Percentiles rank a stretch among this genome's conserved stretches.
phyloP scores from a whole-genome alignment of 2,888 invertebrate species.

The Tachina grossa region DNA sequence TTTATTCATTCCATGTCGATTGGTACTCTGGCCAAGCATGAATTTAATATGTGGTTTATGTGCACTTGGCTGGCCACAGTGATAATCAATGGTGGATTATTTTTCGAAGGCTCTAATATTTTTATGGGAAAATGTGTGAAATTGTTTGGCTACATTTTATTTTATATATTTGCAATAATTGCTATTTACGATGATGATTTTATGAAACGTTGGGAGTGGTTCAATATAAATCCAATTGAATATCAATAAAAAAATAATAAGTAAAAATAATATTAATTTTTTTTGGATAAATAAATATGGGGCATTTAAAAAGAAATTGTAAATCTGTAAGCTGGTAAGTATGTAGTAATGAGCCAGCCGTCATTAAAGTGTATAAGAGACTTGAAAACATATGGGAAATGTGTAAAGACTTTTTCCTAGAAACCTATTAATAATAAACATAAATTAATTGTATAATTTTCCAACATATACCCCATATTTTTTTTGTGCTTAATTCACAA shows the following conservation, averaged over 20 bases:
- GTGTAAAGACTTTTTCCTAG: too few relatives aligned
- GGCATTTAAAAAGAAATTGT: too few relatives aligned
- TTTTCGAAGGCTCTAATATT: neutral
- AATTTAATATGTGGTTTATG: slow-evolving; percentile 62
- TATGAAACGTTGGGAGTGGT: slow-evolving; percentile 42
- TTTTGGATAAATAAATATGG: too few relatives aligned
- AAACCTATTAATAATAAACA: too few relatives aligned
- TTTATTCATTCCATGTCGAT: slow-evolving; percentile 52
- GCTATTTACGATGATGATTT: slow-evolving; percentile 60
- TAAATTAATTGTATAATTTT: too few relatives aligned
- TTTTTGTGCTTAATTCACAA: too few relatives aligned
- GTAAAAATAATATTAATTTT: neutral
- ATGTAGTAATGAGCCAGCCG: too few relatives aligned
- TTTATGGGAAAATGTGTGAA: slow-evolving; percentile 25
- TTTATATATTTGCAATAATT: slow-evolving; percentile 41
- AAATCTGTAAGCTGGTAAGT: too few relatives aligned
- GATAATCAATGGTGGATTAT: slow-evolving; percentile 22
- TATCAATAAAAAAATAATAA: slow-evolving; percentile 31
- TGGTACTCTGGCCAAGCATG: slow-evolving; percentile 40
- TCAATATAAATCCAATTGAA: neutral
- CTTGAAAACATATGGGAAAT: too few relatives aligned
- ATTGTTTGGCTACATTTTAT: slow-evolving; percentile 53
- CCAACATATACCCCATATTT: too few relatives aligned
- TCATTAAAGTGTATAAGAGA: too few relatives aligned
- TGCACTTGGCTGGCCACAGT: slow-evolving; percentile 34